phyloP scores from a whole-genome alignment of 2,113 vertebrate genomes.

The Sitta europaea region DNA sequence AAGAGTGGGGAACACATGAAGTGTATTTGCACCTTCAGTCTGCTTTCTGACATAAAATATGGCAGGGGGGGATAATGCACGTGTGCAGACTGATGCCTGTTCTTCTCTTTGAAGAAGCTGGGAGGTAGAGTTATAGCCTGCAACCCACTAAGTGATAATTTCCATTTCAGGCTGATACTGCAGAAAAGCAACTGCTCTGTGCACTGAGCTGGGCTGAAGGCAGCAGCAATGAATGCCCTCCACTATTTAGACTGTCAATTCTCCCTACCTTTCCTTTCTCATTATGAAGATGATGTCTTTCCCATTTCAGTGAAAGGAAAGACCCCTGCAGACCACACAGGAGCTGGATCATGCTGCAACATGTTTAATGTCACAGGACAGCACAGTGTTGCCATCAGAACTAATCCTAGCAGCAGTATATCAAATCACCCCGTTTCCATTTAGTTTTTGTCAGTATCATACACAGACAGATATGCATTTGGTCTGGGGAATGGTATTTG shows the following conservation, averaged over 20 bases:
- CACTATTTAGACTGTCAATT: background rate
- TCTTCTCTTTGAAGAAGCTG: background rate
- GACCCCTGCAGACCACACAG: background rate
- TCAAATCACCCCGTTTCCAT: conserved; percentile 30
- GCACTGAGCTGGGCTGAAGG: background rate
- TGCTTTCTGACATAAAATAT: background rate
- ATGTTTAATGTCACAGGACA: background rate
- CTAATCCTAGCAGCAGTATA: background rate
- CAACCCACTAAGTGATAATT: background rate
- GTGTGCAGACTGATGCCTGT: background rate
- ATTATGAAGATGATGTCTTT: background rate
- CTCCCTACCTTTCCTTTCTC: background rate
- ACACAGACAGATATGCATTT: background rate
- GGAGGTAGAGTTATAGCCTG: background rate
- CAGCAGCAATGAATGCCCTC: background rate
- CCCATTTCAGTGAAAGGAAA: background rate
- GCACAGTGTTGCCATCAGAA: background rate
- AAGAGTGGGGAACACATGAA: background rate
- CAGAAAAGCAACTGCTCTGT: background rate
- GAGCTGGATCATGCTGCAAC: background rate
- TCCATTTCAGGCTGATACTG: background rate
- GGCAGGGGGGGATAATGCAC: background rate
- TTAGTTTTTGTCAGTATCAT: background rate
- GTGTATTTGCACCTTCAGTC: background rate
- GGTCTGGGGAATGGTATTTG: background rate